Evolutionary conservation across 2,888 invertebrate species (phyloP), one percentile per base, ranked within the genome.

Genomic region (Tetranychus truncatus): DNA sequence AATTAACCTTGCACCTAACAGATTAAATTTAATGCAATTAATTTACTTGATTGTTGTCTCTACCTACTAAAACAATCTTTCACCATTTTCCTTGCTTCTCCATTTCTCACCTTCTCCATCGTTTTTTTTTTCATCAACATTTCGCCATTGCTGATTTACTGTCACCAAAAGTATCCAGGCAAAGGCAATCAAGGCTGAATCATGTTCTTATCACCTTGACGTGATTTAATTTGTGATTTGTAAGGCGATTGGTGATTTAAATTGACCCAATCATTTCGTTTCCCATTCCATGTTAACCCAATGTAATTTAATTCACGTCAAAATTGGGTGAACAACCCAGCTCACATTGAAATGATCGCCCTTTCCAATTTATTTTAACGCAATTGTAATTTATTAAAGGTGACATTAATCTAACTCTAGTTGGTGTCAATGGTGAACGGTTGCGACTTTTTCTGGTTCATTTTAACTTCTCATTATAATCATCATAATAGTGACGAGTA

Each of bases 161-260:
- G 34, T 34, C 34, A 55, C 15, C 9, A 55, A 55, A 4, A 3
- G 34, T 34, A 34, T 34, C 34, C 5, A 5, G 34, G 6, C 5
- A 3, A 55, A 55, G 6, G 11, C 9, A 55, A 55, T 55, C 55
- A 55, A 15, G 15, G 11, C 15, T 55, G 6, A 2, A 55, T 55
- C 55, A 55, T 55, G 55, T 55, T 55, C 55, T 55, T 55, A 55
- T 55, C 55, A 55, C 55, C 55, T 55, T 55, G 55, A 55, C 55
- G 55, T 55, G 55, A 55, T 55, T 55, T 55, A 55, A 55, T 15
- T 55, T 55, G 55, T 55, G 55, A 55, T 55, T 55, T 55, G 9
- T 55, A 2, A 7, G 3, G 55, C 15, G 11, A 55, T 55, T 55
- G 15, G 15, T 15, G 15, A 5, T 55, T 55, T 55, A 55, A 55